Base-by-base conservation (phyloP, 2,888 invertebrate species). In the Sphaerophoria taeniata region DNA sequence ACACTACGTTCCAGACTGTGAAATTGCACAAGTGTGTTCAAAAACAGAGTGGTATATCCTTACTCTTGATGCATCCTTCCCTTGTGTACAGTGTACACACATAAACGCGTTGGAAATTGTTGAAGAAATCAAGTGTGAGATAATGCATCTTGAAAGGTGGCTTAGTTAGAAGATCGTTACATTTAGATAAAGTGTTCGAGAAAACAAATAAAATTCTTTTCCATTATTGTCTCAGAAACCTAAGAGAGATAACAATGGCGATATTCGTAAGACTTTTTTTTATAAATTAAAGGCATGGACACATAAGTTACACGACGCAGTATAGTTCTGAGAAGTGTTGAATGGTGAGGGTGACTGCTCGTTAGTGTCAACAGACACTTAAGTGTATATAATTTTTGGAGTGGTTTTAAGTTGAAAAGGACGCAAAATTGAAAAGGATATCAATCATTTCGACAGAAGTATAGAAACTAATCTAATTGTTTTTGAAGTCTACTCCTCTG, bases 111-210 rank as follows among this genome's bases (percentile, higher is more conserved):
- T 65, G 16, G 49, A 36, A 65, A 65, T 65, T 65, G 16, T 34
- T 65, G 11, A 65, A 33, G 65, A 49, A 65, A 65, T 65, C 49
- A 65, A 65, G 65, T 49, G 65, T 36, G 16, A 65, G 65, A 65
- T 65, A 65, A 65, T 65, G 49, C 65, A 49, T 65, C 49, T 49
- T 65, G 65, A 65, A 65, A 49, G 65, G 65, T 65, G 16, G 65
- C 65, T 65, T 49, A 65, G 53, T 53, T 12, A 60, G 65, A 0
- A 39, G 58, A 33, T 65, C 12, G 24, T 65, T 34, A 65, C 65
- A 65, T 65, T 65, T 58, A 24, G n/a, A n/a, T 16, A 0, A 16
- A 4, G 24, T 61, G 31, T 14, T 33, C 6, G 12, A 34, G 49
- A 16, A 6, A 24, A 24, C 24, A 49, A 63, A 63, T 63, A 65